Evolutionary conservation across 1,140 invertebrate species (phyloP), one percentile per base, ranked within the genome.

Genomic region (Trissolcus basalis): DNA sequence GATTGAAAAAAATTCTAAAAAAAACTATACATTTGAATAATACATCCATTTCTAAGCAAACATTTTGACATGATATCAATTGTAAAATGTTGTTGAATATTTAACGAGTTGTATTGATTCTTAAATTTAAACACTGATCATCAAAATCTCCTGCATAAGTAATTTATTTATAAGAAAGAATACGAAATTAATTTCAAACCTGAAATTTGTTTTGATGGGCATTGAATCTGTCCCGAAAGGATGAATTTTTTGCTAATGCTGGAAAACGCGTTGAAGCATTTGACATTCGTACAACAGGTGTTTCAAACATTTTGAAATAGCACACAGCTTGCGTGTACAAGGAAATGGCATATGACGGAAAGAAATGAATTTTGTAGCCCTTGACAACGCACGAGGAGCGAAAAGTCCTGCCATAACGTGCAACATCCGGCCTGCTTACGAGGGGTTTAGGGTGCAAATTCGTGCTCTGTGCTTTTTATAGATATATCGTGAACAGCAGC

Each of bases 391-490:
- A 41, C 49, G 45, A 55, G 47, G 32, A 59, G 53, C 53, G 68
- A 72, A 45, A 74, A 74, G 71, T 74, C 49, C 56, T 72, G 48
- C 61, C 63, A 59, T 67, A 77, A 71, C 67, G 68, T 51, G 59
- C 56, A 71, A 77, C 75, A 72, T 73, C 75, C 75, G 75, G 75
- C 47, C 51, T 47, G 69, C 64, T 69, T 68, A 73, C 61, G 75
- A 77, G 75, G 61, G 63, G 53, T 72, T 73, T 67, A 60, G 75
- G 75, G 75, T 77, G 75, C 75, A 68, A 77, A 72, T 77, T 77
- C 61, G 75, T 77, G 59, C 69, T 70, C 58, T 45, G 69, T 63
- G 75, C 69, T 77, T 77, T 77, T 78, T 73, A 73, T 73, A 70
- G 70, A 74, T 65, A 65, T 61, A 55, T 63, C 61, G 54, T 61